These are phyloP conservation scores for Paramacrobiotus metropolitanus DNA, from an alignment of 1,140 invertebrate genomes.

Conservation along the genomic window DNA sequence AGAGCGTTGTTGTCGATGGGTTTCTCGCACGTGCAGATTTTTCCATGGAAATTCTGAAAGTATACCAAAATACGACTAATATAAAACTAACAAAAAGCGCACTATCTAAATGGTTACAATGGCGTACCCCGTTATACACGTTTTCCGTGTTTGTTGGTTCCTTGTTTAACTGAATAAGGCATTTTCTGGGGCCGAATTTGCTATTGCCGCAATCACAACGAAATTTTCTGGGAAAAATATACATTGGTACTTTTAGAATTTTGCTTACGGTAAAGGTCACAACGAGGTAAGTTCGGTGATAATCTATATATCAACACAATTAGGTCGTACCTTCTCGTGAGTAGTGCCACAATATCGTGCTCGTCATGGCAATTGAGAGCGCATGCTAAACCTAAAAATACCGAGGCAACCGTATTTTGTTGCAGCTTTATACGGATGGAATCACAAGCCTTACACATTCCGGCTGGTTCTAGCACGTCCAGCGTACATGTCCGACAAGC, in stretches of 20 bases:
- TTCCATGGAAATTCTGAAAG: conserved; percentile 64
- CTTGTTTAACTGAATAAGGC: conserved; percentile 41
- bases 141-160: conserved; percentile 42
- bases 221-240: conserved; percentile 38
- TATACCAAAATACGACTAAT: not conserved
- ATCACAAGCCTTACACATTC: conserved; percentile 19
- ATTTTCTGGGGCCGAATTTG: conserved; percentile 46
- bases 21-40: conserved; percentile 74
- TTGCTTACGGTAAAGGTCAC: not conserved
- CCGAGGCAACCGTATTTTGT: not conserved
- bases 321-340: not conserved
- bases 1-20: conserved; percentile 35
- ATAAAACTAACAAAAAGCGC: not conserved
- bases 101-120: not conserved
- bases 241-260: not conserved
- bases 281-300: no score
- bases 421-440: not conserved
- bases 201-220: conserved; percentile 88
- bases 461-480: not conserved
- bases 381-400: not conserved
- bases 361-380: not conserved
- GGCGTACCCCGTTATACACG: conserved; percentile 36
- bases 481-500: conserved; percentile 68
- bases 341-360: not conserved
- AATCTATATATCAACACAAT: no score